These are phyloP conservation scores for Macrotis lagotis DNA, from an alignment of 2,113 vertebrate genomes.

Conservation along the genomic window DNA sequence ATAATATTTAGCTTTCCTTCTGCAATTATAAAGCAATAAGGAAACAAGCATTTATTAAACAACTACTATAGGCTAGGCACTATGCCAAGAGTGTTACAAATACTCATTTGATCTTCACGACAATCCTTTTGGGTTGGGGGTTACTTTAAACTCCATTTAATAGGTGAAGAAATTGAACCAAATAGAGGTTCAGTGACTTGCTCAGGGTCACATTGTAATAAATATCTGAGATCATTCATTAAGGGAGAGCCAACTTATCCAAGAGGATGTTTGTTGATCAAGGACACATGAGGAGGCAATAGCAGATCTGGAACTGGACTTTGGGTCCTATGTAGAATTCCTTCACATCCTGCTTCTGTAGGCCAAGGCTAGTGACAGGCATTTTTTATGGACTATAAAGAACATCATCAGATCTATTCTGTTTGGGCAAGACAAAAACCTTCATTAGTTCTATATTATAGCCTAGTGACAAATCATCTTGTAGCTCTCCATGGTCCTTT, in stretches of 20 bases:
- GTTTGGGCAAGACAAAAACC: background rate
- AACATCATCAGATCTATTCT: background rate
- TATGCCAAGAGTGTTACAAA: background rate
- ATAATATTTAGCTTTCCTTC: background rate
- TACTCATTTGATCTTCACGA: background rate
- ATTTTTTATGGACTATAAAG: background rate
- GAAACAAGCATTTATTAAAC: background rate
- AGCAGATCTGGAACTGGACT: too few species aligned
- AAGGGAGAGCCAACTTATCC: too few species aligned
- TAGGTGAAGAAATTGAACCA: background rate
- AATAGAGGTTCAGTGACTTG: background rate
- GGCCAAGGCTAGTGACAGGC: background rate
- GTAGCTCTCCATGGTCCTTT: background rate
- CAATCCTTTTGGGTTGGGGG: background rate
- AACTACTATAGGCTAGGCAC: background rate
- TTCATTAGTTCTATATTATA: background rate
- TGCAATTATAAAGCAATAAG: background rate
- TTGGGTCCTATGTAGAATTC: background rate
- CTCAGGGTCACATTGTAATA: background rate
- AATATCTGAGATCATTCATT: background rate
- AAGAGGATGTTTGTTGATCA: background rate
- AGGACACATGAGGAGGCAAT: too few species aligned
- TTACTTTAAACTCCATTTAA: background rate
- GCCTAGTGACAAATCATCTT: background rate
- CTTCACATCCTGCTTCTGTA: background rate